These are phyloP conservation scores for Tanaodytes sp. DNA, from an alignment of 2,888 invertebrate genomes.

Conservation along the genomic window DNA sequence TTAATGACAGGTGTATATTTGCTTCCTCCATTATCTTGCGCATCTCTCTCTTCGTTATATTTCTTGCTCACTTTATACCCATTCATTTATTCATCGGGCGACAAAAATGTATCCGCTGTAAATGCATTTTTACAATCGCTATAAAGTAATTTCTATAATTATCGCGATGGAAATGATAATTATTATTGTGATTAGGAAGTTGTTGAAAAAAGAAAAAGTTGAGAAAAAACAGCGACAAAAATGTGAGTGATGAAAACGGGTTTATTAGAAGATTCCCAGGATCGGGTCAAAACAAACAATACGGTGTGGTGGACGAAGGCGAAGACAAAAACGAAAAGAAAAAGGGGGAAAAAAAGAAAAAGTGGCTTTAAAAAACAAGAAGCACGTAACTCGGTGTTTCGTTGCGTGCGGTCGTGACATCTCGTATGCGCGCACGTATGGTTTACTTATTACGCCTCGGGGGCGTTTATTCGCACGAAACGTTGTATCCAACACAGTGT, in stretches of 20 bases:
- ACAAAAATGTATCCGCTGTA: too few species aligned
- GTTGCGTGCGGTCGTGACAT: slow-evolving; percentile 38
- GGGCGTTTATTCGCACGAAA: slow-evolving; percentile 32
- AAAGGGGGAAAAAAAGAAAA: slow-evolving; percentile 1
- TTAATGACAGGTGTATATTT: too few species aligned
- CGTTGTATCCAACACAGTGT: slow-evolving; percentile 54
- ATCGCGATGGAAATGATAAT: not conserved
- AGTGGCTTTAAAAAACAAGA: not conserved
- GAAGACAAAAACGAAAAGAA: not conserved
- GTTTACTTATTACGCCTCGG: slow-evolving; percentile 16
- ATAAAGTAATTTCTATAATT: not conserved
- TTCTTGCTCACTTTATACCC: not conserved
- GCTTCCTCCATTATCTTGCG: not conserved
- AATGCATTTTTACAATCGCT: not conserved
- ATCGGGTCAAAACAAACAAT: slow-evolving; percentile 1
- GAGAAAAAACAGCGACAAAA: too few species aligned
- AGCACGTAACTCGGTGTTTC: slow-evolving; percentile 17
- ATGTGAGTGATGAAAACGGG: slow-evolving; percentile 4
- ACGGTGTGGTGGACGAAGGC: not conserved
- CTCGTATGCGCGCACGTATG: slow-evolving; percentile 20
- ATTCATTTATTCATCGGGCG: too few species aligned
- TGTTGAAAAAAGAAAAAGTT: too few species aligned
- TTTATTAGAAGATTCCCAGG: slow-evolving; percentile 9
- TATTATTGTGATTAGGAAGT: too few species aligned
- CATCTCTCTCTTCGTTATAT: slow-evolving; percentile 1